Evolutionary conservation across 2,888 invertebrate genomes (phyloP), one percentile per base, ranked within the genome.

Genomic region (Papilio gigon): DNA sequence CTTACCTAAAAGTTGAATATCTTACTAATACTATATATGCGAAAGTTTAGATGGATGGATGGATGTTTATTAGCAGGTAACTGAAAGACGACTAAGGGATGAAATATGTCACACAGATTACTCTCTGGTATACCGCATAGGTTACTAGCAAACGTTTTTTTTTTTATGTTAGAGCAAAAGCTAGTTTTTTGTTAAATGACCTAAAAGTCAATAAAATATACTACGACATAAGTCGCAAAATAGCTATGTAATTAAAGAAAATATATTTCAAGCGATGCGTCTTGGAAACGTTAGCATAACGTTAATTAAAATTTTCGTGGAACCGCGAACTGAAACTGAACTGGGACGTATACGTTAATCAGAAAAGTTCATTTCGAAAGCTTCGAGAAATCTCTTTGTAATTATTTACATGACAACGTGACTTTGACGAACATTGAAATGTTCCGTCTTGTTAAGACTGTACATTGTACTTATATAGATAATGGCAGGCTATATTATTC

Each of bases 221-320:
- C 22, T 47, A 20, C 47, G 47, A 2, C 17, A 47, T 44, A n/a
- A 6, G n/a, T 6, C 1, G 8, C 17, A 17, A 42, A 12, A 22
- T 25, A 14, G 14, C 14, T 50, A 50, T 12, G 11, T 50, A 62
- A 47, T 62, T 62, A 47, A 22, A 17, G 30, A 8, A 56, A 12
- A 56, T 42, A 42, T 30, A 56, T 30, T 56, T 42, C 56, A 56
- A 27, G 63, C n/a, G 22, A n/a, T 40, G 40, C 40, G 56, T 40
- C 56, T 65, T 42, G 17, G 33, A 44, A 22, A 47, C 25, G n/a
- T 47, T 35, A 66, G 47, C 47, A 33, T 60, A 25, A 25, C 59
- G 27, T 65, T 66, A 66, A 66, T 66, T 58, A 44, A 65, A 65
- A 65, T 65, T 65, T 65, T 65, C 58, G 33, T 58, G 65, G 58